phyloP scores from a whole-genome alignment of 2,888 invertebrate genomes.

The Alviniconcha strummeri region DNA sequence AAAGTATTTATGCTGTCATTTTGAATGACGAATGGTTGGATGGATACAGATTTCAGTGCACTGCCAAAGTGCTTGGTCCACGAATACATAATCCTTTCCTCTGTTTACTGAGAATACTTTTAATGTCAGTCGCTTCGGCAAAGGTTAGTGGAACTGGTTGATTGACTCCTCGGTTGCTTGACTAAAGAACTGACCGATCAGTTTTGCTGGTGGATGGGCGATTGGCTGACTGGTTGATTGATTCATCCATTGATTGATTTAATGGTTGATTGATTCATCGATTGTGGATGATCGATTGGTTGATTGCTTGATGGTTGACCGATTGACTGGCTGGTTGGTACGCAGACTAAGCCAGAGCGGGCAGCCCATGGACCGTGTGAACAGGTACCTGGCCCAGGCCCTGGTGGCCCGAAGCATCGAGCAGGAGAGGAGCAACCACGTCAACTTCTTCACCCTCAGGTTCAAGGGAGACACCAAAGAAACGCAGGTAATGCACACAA shows the following conservation, averaged over 20 bases:
- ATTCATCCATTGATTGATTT: no score
- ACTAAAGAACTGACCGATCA: no score
- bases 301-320: background rate
- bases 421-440: constrained; percentile 91
- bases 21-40: no score
- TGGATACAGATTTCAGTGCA: no score
- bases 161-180: no score
- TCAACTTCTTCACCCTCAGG: constrained; percentile 88
- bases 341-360: background rate
- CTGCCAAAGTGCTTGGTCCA: no score
- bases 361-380: constrained; percentile 88
- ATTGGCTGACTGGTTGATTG: background rate
- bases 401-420: constrained; percentile 93
- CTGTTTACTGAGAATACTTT: no score
- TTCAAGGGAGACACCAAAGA: constrained; percentile 91
- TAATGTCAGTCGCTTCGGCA: no score
- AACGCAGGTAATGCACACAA: constrained; percentile 79
- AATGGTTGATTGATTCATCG: background rate
- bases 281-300: background rate
- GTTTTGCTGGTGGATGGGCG: background rate
- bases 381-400: constrained; percentile 92
- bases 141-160: no score
- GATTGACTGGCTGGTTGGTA: background rate
- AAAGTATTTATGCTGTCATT: no score
- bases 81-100: no score